Evolutionary conservation across 2,888 invertebrate species (phyloP), one percentile per base, ranked within the genome.

Genomic region (Heliconius erato): DNA sequence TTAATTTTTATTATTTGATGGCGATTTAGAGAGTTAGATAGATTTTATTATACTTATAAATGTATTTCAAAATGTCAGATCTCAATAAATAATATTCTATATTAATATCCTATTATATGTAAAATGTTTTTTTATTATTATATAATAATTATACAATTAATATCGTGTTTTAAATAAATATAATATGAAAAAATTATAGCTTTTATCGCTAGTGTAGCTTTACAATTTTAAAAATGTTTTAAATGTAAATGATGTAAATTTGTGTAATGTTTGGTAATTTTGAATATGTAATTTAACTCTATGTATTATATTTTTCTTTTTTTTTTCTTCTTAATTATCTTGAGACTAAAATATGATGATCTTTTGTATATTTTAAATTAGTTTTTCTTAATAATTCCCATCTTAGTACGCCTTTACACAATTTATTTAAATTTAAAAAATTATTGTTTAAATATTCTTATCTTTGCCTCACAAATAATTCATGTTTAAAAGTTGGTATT

Each of bases 141-240:
- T 35, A 11, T 23, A 68, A 69, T 40, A n/a, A 23, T 23, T n/a
- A 59, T 32, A 9, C 4, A 59, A 32, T 54, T 16, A 54, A 32
- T 35, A 76, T 35, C 14, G 12, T 35, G 35, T 76, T 76, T 76
- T 19, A 59, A 40, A 63, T 40, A 19, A 63, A 35, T 14, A 76
- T 16, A 9, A 23, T 32, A 59, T 32, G 23, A n/a, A 76, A n/a
- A 32, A 63, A n/a, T 63, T 40, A 40, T 16, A 63, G 63, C 63
- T 63, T 76, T 26, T 40, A 63, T 76, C 14, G 35, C 32, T 76
- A 76, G 63, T 44, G 44, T 63, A 76, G 76, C 63, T 76, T 72
- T 76, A 63, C 59, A 35, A 76, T 76, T 76, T 74, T 40, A 35
- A 32, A 76, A 76, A 32, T 63, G n/a, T 76, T 35, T 35, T 14